Evolutionary conservation across 2,113 vertebrate species (phyloP).

Genomic region (Lanius collurio): DNA sequence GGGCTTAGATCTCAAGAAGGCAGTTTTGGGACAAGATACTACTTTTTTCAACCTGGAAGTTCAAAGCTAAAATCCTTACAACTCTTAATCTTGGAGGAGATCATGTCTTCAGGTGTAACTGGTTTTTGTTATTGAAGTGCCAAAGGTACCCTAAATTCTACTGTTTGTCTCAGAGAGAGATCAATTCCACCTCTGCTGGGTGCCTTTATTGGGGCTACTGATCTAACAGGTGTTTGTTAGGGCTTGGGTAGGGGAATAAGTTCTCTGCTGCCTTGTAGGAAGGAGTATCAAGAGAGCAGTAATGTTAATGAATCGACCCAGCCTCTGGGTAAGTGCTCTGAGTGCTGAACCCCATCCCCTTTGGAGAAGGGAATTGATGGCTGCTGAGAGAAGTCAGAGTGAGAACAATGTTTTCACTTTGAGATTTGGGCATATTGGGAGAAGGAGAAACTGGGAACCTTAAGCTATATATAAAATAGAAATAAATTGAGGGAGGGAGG

Average conservation of each 20-base stretch:
- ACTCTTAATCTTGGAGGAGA: not conserved
- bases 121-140: not conserved
- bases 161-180: not conserved
- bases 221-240: not conserved
- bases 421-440: fast-evolving
- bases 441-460: not conserved
- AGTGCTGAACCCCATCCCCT: fast-evolving
- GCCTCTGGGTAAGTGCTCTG: not conserved
- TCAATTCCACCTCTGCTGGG: not conserved
- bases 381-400: not conserved
- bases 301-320: fast-evolving
- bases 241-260: fast-evolving
- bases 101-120: not conserved
- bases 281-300: not conserved
- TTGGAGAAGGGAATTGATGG: not conserved
- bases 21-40: not conserved
- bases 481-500: not conserved
- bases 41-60: not conserved
- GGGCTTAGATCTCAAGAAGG: not conserved
- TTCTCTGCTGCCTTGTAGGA: fast-evolving
- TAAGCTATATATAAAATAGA: not conserved
- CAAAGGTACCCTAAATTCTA: not conserved
- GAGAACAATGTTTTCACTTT: not conserved
- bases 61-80: not conserved
- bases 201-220: fast-evolving